Base-by-base conservation (phyloP, 2,113 vertebrate genomes). In the Gyps fulvus region DNA sequence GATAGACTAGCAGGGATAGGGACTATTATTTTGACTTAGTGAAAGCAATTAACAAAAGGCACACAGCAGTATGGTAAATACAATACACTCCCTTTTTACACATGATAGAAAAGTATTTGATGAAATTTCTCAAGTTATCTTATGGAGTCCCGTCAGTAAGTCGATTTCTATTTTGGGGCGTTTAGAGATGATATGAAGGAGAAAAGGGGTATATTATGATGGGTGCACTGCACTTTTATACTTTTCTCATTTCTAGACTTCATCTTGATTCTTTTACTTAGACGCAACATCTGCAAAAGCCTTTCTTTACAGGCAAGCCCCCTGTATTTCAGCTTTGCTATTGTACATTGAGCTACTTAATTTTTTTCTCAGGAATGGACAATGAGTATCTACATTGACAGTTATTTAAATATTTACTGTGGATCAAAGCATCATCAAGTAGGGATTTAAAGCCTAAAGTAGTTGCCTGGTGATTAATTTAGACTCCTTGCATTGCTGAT, bases 391-490 rank as follows among this genome's bases (percentile, higher is more conserved):
- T 70, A 34, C 2, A 2, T 62, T 0, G 1, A 72, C 42, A 58
- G 59, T 69, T 82, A 57, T 54, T 89, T 85, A 72, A 87, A 92
- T 87, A 87, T 90, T 95, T 96, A 78, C 50, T 87, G 42, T 58
- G 45, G 91, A 95, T 90, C 78, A 88, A 97, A 92, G 63, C 63
- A 74, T 22, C 65, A 57, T 52, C 82, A 93, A 74, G 70, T 34
- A 67, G 65, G 73, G 82, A 87, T 85, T 91, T 96, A 93, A 81
- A 87, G 50, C 42, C 36, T 74, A 32, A 89, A 73, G 49, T 45
- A 84, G 77, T 27, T 84, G 67, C 74, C n/a, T 87, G 55, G 73
- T 93, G 78, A 95, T 95, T 93, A 78, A 90, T 92, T 92, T 61
- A 95, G 79, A 57, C 27, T 82, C 13, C 49, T 54, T 62, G 50